Conservation (phyloP, 2,113 vertebrate species). For the Crotalus helleri region DNA sequence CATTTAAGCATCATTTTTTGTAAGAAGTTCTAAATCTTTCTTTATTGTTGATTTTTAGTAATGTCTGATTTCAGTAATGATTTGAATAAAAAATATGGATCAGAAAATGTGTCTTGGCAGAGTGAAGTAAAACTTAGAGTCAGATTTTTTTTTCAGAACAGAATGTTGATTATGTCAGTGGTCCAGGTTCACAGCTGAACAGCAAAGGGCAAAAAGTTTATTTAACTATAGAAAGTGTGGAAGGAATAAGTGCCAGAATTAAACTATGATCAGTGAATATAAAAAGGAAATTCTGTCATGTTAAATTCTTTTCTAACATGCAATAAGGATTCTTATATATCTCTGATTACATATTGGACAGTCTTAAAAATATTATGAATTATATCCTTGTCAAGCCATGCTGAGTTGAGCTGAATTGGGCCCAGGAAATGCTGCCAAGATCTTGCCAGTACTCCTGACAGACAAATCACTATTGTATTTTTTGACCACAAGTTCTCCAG, state of each 20-base stretch:
- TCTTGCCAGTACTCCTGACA: neutral
- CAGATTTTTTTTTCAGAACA: neutral
- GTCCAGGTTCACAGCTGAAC: neutral
- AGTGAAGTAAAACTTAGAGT: neutral
- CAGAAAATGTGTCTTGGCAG: neutral
- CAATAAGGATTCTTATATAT: neutral
- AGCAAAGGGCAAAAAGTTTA: neutral
- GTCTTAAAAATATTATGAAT: neutral
- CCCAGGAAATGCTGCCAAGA: neutral
- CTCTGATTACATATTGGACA: neutral
- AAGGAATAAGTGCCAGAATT: neutral
- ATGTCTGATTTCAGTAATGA: neutral
- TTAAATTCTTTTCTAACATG: neutral
- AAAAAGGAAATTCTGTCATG: neutral
- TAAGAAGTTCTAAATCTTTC: neutral
- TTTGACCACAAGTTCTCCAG: neutral
- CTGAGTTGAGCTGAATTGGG: neutral
- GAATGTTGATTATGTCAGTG: neutral
- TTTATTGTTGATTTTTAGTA: neutral
- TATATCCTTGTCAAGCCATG: neutral
- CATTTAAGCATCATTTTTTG: neutral
- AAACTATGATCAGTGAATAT: neutral
- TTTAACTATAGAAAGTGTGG: neutral
- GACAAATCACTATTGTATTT: neutral
- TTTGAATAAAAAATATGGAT: neutral